Conservation (phyloP, 2,797 vertebrate species). For the Myotis planiceps region DNA sequence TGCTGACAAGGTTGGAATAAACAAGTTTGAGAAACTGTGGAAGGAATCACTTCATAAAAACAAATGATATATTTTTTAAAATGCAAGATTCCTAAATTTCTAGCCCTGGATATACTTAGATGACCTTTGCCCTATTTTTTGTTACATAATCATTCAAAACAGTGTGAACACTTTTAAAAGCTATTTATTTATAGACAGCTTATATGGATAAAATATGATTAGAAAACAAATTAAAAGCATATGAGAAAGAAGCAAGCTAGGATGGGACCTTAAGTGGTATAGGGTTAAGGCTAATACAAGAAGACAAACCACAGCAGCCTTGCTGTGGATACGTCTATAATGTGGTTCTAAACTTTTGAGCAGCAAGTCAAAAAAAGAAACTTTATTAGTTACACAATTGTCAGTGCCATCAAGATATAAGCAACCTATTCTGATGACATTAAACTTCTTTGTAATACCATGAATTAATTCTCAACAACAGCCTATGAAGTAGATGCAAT, state of each 20-base stretch:
- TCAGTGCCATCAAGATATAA: background rate
- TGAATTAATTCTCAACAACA: background rate
- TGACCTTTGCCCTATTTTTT: conserved; percentile 12
- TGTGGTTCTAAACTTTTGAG: background rate
- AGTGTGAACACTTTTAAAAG: background rate
- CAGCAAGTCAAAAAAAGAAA: background rate
- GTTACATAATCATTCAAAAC: conserved; percentile 41
- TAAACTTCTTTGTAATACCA: background rate
- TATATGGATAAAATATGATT: background rate
- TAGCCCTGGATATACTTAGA: background rate
- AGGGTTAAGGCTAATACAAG: background rate
- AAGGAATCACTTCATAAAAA: background rate
- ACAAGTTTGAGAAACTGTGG: background rate
- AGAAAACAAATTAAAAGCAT: background rate
- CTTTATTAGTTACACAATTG: background rate
- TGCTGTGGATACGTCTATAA: background rate
- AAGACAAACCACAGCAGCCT: background rate
- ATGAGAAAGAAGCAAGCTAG: background rate
- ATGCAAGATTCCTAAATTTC: background rate
- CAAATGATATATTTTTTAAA: background rate
- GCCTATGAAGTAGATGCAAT: background rate
- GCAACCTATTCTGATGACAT: background rate
- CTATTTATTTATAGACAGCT: background rate
- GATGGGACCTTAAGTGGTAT: background rate
- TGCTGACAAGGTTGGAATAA: background rate